Base-by-base conservation (phyloP, 1,140 invertebrate species). In the Danaus plexippus region DNA sequence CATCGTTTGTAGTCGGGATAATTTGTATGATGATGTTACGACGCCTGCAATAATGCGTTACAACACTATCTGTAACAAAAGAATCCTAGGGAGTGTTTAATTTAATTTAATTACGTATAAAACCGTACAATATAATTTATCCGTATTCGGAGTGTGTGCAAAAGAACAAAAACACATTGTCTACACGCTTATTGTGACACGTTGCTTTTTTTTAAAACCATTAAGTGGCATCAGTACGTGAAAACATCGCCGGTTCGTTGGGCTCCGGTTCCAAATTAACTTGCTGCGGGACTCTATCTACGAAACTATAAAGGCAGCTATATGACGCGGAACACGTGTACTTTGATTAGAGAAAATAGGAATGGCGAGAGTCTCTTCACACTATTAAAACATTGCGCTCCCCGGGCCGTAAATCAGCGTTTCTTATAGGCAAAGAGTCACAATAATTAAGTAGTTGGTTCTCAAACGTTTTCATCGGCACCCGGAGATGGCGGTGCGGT, bases 1-100 rank as follows among this genome's bases (percentile, higher is more conserved):
- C 64, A 69, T 59, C 69, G 69, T 73, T 70, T 70, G 73, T 67
- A 60, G 57, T 67, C 56, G 68, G 60, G 69, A 78, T 78, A 74
- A 80, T 82, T 74, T 75, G 70, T 71, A 59, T 52, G 69, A 60
- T 48, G 69, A 64, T 57, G 67, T 63, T 67, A 64, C 58, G 48
- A 49, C 57, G 54, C 44, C 64, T 54, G 57, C 43, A 54, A 70
- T 70, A 67, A 69, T 70, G 62, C 69, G 59, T 66, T 71, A 65
- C 63, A 61, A 59, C 64, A 63, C 55, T 66, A 60, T 68, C 62
- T 64, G 65, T 64, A 64, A 70, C 67, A 68, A 69, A 69, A 70
- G 66, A 63, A 60, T 57, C 63, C 45, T 57, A 51, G 56, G 46
- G 54, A 63, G 57, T 57, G 59, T 70, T 68, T 63, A 61, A 56